phyloP scores from a whole-genome alignment of 37 sponge, comb jelly and placozoan genomes.

The Cliona cf. orientalis region DNA sequence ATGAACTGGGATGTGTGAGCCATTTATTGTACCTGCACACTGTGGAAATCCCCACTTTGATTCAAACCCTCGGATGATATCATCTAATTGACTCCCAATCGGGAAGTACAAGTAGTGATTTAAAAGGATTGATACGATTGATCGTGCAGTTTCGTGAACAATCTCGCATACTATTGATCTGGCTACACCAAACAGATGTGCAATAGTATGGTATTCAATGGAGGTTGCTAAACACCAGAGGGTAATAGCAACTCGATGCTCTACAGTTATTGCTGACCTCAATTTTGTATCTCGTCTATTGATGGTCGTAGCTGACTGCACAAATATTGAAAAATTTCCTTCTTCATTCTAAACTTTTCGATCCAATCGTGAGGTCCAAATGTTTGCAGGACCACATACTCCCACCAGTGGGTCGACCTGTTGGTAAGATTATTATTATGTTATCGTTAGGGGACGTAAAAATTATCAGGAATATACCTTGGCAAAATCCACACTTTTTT shows the following conservation, averaged over 20 bases:
- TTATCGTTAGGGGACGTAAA: too few species aligned
- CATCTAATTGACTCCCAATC: background rate
- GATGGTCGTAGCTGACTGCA: too few species aligned
- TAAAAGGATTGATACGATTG: background rate
- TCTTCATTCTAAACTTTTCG: too few species aligned
- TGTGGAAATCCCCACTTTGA: too few species aligned
- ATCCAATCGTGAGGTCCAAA: too few species aligned
- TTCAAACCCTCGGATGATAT: conserved; percentile 7
- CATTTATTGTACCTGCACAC: conserved; percentile 49
- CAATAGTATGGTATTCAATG: background rate
- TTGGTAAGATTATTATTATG: too few species aligned
- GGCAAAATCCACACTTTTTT: too few species aligned
- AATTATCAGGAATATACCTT: too few species aligned
- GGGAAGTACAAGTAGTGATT: background rate
- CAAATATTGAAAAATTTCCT: too few species aligned
- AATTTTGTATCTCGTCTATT: too few species aligned
- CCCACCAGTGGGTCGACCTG: too few species aligned
- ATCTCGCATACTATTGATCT: background rate
- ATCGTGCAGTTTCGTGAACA: background rate
- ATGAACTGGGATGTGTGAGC: conserved; percentile 39
- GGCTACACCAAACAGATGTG: background rate
- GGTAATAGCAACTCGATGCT: background rate
- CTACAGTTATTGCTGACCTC: background rate
- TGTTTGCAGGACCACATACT: too few species aligned
- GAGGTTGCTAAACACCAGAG: background rate